A percentile compares a stretch with the other conserved stretches of the same genome.
phyloP scores from a whole-genome alignment of 2,797 vertebrate genomes.

The Galaxias olidus region DNA sequence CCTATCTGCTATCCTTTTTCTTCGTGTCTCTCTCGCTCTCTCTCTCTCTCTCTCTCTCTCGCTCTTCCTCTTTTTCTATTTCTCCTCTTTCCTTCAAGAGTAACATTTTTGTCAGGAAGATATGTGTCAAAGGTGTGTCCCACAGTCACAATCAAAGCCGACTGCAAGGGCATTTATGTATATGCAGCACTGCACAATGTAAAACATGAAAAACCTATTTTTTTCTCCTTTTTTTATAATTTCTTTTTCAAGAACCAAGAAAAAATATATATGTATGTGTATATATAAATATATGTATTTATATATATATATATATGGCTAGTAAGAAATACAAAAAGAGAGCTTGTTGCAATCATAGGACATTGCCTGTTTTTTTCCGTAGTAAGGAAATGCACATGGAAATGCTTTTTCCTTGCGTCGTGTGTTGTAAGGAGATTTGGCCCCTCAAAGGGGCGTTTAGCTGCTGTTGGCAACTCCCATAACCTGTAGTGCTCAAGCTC shows the following conservation, averaged over 20 bases:
- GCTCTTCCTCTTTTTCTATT: constrained; percentile 44
- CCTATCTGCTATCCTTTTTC: too few species aligned
- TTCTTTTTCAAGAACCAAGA: constrained; percentile 36
- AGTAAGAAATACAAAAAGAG: constrained; percentile 38
- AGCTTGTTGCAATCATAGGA: constrained; percentile 55
- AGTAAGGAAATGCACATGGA: constrained; percentile 62
- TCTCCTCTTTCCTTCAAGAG: constrained; percentile 20
- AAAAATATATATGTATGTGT: background rate
- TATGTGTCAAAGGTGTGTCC: constrained; percentile 33
- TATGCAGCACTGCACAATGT: constrained; percentile 68
- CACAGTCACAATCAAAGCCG: constrained; percentile 47
- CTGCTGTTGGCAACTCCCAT: constrained; percentile 26
- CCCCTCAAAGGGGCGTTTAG: constrained; percentile 37
- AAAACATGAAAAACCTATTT: constrained; percentile 56
- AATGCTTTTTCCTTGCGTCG: constrained; percentile 52
- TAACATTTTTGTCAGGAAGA: constrained; percentile 49
- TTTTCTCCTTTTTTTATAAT: constrained; percentile 45
- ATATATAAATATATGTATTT: too few species aligned
- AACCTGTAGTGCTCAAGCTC: constrained; percentile 16
- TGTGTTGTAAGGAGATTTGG: constrained; percentile 58
- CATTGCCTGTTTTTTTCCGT: constrained; percentile 62
- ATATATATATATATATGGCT: constrained; percentile 36
- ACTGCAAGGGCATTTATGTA: constrained; percentile 59
- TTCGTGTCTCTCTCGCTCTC: constrained; percentile 9
- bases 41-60: constrained; percentile 22